Base-by-base conservation (phyloP, 92 coral and sea anemone species). In the Epizoanthus stellaris region DNA sequence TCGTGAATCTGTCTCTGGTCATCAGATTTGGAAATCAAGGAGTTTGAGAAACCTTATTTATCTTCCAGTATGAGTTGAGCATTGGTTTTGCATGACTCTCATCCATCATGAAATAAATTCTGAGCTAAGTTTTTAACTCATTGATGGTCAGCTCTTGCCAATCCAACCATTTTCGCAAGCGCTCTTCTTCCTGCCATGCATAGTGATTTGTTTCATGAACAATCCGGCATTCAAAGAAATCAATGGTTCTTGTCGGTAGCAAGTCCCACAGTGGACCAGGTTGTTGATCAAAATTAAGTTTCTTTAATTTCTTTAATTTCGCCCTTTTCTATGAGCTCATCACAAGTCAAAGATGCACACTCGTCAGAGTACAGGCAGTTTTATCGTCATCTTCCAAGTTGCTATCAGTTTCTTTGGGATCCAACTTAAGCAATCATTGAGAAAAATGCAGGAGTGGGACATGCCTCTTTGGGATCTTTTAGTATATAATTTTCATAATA, bases 91-190 rank as follows among this genome's bases (percentile, higher is more conserved):
- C 25, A 60, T 82, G 19, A 87, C 45, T 87, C 90, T n/a, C n/a
- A n/a, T n/a, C 90, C 86, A 87, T 81, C 77, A 85, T 85, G 73
- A 61, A 81, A 72, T 87, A 87, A 36, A 76, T 57, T 5, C 83
- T 80, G 13, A 87, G 87, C 90, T 77, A 80, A 2, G 90, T 87
- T 8, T 67, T 73, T 7, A 87, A 82, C 87, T 87, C 80, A 0
- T 75, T 80, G 49, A 87, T 80, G 4, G 86, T 39, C 80, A 87
- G 69, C 80, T 87, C 87, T 62, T 70, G 70, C 90, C 90, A 87
- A 21, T 16, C 64, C 3, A 87, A 82, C 43, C 71, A 43, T 82
- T 87, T 81, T 45, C 68, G 58, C 53, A 86, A 52, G 34, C 39
- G 73, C 75, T 86, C 72, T 67, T 86, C 72, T 58, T 86, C 85